Evolutionary conservation across 2,888 invertebrate species (phyloP).

Genomic region (Auanema freiburgensis): DNA sequence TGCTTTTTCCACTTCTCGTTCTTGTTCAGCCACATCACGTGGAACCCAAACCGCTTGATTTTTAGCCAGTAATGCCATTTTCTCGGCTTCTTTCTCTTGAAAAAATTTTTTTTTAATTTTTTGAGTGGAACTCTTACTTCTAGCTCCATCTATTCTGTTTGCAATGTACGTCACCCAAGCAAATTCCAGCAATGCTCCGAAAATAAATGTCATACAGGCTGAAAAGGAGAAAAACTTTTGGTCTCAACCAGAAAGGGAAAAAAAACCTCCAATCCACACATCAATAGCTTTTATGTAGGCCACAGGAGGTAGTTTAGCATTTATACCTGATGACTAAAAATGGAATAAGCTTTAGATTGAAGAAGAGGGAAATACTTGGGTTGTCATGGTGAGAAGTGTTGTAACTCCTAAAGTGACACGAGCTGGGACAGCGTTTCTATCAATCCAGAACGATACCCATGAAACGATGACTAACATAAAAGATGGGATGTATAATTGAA

Average conservation of each 20-base stretch:
- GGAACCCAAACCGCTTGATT: slow-evolving; percentile 39
- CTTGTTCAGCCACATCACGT: slow-evolving; percentile 36
- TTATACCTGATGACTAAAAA: slow-evolving; percentile 69
- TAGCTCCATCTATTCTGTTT: slow-evolving; percentile 39
- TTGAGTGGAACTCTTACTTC: slow-evolving; percentile 21
- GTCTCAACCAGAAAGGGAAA: too few species aligned
- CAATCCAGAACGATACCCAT: slow-evolving; percentile 61
- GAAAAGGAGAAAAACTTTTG: too few species aligned
- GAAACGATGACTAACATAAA: slow-evolving; percentile 69
- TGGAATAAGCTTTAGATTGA: slow-evolving; percentile 65
- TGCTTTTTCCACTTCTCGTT: slow-evolving; percentile 39
- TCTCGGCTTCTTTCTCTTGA: slow-evolving; percentile 21
- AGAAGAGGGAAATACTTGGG: slow-evolving; percentile 70
- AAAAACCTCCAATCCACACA: slow-evolving; percentile 59
- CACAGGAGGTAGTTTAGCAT: slow-evolving; percentile 67
- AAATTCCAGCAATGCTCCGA: slow-evolving; percentile 90
- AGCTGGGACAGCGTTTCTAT: slow-evolving; percentile 49
- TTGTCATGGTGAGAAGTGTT: slow-evolving; percentile 93
- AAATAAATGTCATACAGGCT: slow-evolving; percentile 88
- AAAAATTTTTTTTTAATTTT: slow-evolving; percentile 1
- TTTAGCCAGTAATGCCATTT: slow-evolving; percentile 13
- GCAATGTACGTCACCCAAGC: slow-evolving; percentile 86
- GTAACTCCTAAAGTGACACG: slow-evolving; percentile 79
- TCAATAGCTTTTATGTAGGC: slow-evolving; percentile 83
- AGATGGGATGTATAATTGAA: slow-evolving; percentile 98